phyloP scores from a whole-genome alignment of 1,140 invertebrate species.

The Listronotus bonariensis region DNA sequence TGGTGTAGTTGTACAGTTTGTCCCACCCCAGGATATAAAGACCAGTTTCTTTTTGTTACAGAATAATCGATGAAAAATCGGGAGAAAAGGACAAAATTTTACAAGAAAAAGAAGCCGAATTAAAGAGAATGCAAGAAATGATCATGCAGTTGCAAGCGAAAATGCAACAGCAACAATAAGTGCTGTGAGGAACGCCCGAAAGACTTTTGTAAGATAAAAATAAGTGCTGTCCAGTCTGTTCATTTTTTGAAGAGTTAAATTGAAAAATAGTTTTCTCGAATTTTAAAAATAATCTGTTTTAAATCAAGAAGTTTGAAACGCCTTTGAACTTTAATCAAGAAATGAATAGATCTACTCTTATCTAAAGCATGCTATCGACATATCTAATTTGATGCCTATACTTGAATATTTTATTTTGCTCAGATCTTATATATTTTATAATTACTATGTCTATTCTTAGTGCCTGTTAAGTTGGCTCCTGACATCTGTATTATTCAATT shows the following conservation, averaged over 20 bases:
- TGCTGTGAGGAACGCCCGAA: background rate
- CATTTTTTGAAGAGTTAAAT: too few species aligned
- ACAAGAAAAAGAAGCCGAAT: conserved; percentile 88
- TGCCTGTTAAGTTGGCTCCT: too few species aligned
- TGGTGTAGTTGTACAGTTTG: too few species aligned
- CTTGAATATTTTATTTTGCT: conserved; percentile 18
- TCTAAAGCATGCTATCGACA: conserved; percentile 6
- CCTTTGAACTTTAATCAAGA: background rate
- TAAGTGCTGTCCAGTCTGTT: too few species aligned
- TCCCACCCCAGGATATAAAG: too few species aligned
- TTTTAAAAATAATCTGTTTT: too few species aligned
- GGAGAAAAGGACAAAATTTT: conserved; percentile 82
- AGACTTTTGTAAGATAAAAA: background rate
- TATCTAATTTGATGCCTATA: conserved; percentile 10
- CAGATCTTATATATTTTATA: conserved; percentile 20
- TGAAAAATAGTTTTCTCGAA: too few species aligned
- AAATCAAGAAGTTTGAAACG: too few species aligned
- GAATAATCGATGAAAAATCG: conserved; percentile 54
- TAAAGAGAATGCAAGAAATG: conserved; percentile 94
- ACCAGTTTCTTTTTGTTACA: conserved; percentile 39
- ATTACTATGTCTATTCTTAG: conserved; percentile 2
- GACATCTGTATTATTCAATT: too few species aligned
- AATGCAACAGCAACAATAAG: conserved; percentile 70
- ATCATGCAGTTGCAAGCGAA: conserved; percentile 92
- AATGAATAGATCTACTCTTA: background rate